These are phyloP conservation scores for Podotricha telesiphe DNA, from an alignment of 2,888 invertebrate species.

Conservation along the genomic window DNA sequence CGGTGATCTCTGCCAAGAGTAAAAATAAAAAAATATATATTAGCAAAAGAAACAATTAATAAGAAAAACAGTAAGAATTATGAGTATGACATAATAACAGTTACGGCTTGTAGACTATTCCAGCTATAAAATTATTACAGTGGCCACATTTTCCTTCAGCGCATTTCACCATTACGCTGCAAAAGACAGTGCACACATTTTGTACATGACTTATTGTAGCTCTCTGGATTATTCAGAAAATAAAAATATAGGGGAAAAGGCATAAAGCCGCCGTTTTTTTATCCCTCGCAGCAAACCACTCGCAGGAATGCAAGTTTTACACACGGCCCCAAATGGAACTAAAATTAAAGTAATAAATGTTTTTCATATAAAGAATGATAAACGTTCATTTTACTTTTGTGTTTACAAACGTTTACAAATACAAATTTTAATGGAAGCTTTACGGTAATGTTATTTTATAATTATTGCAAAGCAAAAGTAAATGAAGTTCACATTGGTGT, in stretches of 20 bases:
- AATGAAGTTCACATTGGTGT: neutral
- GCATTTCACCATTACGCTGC: slow-evolving; percentile 5
- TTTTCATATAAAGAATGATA: slow-evolving; percentile 12
- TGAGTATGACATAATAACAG: neutral
- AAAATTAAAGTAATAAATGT: slow-evolving; percentile 20
- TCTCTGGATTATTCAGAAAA: slow-evolving; percentile 20
- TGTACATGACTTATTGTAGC: slow-evolving; percentile 28
- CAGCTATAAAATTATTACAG: slow-evolving; percentile 1
- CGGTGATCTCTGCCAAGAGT: neutral
- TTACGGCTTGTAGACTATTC: slow-evolving; percentile 3
- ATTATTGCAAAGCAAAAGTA: neutral
- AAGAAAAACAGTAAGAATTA: slow-evolving; percentile 3
- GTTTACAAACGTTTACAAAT: neutral
- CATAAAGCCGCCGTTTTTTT: slow-evolving; percentile 19
- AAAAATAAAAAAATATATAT: neutral
- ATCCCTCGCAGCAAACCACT: slow-evolving; percentile 13
- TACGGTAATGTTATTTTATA: neutral
- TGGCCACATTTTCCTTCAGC: neutral
- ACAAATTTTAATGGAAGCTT: neutral
- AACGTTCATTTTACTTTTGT: slow-evolving; percentile 13
- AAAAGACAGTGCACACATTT: slow-evolving; percentile 25
- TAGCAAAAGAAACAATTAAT: neutral
- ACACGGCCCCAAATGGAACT: slow-evolving; percentile 12
- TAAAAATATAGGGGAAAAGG: slow-evolving; percentile 20
- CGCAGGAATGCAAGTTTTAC: slow-evolving; percentile 14